Conservation (phyloP, 1,140 invertebrate genomes). For the Zaprionus kolodkinae region DNA sequence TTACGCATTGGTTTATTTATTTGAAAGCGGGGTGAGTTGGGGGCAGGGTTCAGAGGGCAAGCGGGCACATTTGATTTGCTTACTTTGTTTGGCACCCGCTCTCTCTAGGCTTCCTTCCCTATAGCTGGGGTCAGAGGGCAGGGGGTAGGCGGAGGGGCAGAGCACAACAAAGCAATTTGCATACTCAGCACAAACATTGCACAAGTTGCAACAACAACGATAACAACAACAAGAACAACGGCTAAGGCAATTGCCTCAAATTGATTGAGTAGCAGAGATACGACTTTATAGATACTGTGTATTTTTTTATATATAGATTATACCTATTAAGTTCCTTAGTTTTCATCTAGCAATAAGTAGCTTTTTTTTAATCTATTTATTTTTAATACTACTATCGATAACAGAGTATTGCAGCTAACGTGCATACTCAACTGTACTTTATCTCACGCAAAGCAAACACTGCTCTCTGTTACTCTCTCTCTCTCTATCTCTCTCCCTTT, state of each 20-base stretch:
- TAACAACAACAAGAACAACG: neutral
- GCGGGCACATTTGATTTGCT: slow-evolving; percentile 60
- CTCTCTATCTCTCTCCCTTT: neutral
- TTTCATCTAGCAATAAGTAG: too few relatives aligned
- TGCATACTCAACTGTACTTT: neutral
- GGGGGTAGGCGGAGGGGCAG: neutral
- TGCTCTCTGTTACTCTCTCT: neutral
- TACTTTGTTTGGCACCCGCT: slow-evolving; percentile 17
- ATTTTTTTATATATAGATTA: too few relatives aligned
- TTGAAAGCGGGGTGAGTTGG: slow-evolving; percentile 21
- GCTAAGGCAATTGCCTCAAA: neutral
- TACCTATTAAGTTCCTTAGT: too few relatives aligned
- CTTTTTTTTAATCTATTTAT: neutral
- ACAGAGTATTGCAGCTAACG: neutral
- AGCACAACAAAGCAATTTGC: slow-evolving; percentile 60
- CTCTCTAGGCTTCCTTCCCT: slow-evolving; percentile 13
- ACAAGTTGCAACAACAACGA: slow-evolving; percentile 22
- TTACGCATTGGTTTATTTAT: slow-evolving; percentile 54
- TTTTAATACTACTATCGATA: too few relatives aligned
- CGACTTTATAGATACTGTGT: neutral
- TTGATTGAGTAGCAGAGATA: neutral
- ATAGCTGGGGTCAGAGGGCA: neutral
- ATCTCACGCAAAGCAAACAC: neutral
- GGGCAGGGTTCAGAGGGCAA: neutral
- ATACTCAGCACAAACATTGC: slow-evolving; percentile 57